Evolutionary conservation across 2,113 vertebrate genomes (phyloP).

Genomic region (Pterocles burchelli): DNA sequence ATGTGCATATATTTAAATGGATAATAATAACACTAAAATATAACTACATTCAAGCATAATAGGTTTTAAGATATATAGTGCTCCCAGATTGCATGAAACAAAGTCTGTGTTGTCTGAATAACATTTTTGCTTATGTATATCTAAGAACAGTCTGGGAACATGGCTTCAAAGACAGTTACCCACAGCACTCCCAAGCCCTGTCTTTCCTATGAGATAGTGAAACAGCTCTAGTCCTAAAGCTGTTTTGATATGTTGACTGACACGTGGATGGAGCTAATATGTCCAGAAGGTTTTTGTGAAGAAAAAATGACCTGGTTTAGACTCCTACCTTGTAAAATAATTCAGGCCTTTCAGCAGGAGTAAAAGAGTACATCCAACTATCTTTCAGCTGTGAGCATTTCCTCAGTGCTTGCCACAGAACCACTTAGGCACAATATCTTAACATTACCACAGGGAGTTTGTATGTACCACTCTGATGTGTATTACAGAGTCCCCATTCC

Average conservation of each 20-base stretch:
- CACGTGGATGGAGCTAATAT: background rate
- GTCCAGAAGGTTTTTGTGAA: background rate
- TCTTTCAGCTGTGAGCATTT: background rate
- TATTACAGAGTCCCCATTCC: background rate
- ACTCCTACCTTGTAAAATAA: background rate
- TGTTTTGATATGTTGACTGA: background rate
- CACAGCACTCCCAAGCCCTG: background rate
- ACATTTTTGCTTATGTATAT: background rate
- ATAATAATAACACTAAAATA: background rate
- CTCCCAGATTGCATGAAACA: background rate
- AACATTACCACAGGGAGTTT: no score
- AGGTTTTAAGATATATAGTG: background rate
- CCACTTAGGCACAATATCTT: rapidly evolving
- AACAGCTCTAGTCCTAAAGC: background rate
- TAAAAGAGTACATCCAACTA: rapidly evolving
- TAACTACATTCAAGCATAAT: background rate
- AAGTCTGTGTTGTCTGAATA: background rate
- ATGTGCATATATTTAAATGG: background rate
- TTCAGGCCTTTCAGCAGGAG: background rate
- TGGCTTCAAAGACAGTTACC: background rate
- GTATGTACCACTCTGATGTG: rapidly evolving
- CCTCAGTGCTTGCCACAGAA: background rate
- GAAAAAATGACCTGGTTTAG: background rate
- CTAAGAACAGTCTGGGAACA: background rate
- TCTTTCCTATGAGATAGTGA: rapidly evolving